phyloP scores from a whole-genome alignment of 2,888 invertebrate genomes.

The Anagyrus pseudococci region DNA sequence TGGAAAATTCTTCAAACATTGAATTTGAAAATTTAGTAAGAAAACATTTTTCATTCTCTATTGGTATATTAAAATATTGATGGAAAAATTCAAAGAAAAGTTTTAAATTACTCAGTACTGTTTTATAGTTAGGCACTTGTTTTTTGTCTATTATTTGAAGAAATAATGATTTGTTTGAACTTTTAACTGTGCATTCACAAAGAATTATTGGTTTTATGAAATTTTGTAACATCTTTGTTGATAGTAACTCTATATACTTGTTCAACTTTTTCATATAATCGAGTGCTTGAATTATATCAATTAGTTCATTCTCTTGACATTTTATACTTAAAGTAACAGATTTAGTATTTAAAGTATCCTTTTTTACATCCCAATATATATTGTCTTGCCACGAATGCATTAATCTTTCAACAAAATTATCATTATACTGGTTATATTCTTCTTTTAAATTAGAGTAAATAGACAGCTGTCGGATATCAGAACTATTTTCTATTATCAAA shows the following conservation, averaged over 20 bases:
- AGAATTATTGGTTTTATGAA: conserved; percentile 69
- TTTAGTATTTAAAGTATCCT: conserved; percentile 31
- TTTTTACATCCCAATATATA: conserved; percentile 58
- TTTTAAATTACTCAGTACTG: conserved; percentile 68
- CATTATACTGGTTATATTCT: conserved; percentile 62
- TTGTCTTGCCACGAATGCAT: conserved; percentile 64
- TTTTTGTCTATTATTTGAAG: conserved; percentile 59
- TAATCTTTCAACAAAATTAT: conserved; percentile 63
- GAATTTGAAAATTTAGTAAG: conserved; percentile 65
- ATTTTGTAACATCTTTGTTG: conserved; percentile 66
- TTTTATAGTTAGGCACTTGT: conserved; percentile 63
- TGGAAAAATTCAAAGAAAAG: conserved; percentile 68
- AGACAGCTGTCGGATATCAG: conserved; percentile 65
- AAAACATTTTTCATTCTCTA: conserved; percentile 62
- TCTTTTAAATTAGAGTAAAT: conserved; percentile 64
- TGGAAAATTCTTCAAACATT: conserved; percentile 68
- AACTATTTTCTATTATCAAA: conserved; percentile 62
- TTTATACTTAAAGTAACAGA: conserved; percentile 25
- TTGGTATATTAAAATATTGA: conserved; percentile 65
- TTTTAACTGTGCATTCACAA: conserved; percentile 61
- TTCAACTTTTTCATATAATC: conserved; percentile 60
- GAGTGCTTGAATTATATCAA: conserved; percentile 60
- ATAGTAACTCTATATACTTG: conserved; percentile 66
- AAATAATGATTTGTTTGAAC: conserved; percentile 59
- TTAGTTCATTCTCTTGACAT: conserved; percentile 48